A percentile compares a stretch with the other conserved stretches of the same genome.
Evolutionary conservation across 2,113 vertebrate genomes (phyloP).

Genomic region (Cynocephalus volans): DNA sequence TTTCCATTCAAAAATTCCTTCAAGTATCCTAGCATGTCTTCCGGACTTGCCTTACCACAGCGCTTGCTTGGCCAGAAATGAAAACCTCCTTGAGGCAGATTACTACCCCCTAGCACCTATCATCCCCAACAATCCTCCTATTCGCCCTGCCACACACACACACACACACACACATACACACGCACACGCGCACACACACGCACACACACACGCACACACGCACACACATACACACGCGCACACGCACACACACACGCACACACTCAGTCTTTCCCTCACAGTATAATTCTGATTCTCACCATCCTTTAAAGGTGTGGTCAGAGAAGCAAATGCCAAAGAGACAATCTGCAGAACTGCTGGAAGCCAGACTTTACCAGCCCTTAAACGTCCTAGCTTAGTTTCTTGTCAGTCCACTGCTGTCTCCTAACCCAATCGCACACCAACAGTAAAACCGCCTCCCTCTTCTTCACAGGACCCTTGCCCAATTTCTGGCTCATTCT

Average conservation of each 20-base stretch:
- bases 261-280: background rate
- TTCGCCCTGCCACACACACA: background rate
- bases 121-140: background rate
- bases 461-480: background rate
- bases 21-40: slow-evolving; percentile 39
- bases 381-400: background rate
- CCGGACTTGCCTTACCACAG: slow-evolving; percentile 31
- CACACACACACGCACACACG: background rate
- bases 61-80: slow-evolving; percentile 1
- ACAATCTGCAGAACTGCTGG: background rate
- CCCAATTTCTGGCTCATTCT: slow-evolving; percentile 8
- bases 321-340: background rate
- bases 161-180: background rate
- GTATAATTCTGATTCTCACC: background rate
- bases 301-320: slow-evolving; percentile 27
- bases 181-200: background rate
- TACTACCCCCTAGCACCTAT: background rate
- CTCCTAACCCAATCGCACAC: background rate
- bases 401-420: background rate
- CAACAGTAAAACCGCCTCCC: background rate
- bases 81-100: slow-evolving; percentile 60
- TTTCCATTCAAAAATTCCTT: slow-evolving; percentile 71
- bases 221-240: too few species aligned
- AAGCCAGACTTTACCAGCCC: background rate
- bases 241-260: background rate